Base-by-base conservation (phyloP, 1,140 invertebrate genomes). In the Battus philenor region DNA sequence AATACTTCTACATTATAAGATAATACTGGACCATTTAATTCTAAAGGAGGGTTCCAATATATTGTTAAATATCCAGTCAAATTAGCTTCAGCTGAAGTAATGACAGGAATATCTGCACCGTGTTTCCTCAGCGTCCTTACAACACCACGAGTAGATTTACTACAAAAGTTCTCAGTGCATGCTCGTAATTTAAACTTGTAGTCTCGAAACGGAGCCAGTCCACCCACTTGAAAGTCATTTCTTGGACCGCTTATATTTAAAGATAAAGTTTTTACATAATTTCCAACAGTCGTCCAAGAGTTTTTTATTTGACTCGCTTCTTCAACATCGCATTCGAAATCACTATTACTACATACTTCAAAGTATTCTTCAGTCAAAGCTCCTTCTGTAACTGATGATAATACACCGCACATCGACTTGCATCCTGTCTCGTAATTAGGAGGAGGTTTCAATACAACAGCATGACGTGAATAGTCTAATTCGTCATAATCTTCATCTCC, bases 181-280 rank as follows among this genome's bases (percentile, higher is more conserved):
- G 74, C 68, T 38, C 76, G 58, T 39, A 84, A 53, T 32, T 72
- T 48, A 57, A 84, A 74, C 50, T 55, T 70, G 34, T 82, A 84
- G 61, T 84, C 77, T 45, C 77, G 54, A 43, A 58, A 84, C 3
- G 80, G 77, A 11, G 74, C 67, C 41, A 84, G 55, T 1, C 54
- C 59, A 8, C 59, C 63, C 4, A 84, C 45, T 60, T 78, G 58
- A 38, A 61, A 74, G 2, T 48, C 50, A 16, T 67, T 70, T 50
- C 30, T 59, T 17, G 62, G 44, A 0, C 54, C 60, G 11, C 34
- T 57, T 34, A 78, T 59, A 49, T 74, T 65, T 15, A 83, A 52
- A 12, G 50, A 44, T 18, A 69, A 43, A 17, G 57, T 75, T 11
- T 56, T 41, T 3, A 78, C 44, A 44, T 68, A 63, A 4, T 54